Evolutionary conservation across 2,797 vertebrate species (phyloP).

Genomic region (Enteromius thamalakanensis): DNA sequence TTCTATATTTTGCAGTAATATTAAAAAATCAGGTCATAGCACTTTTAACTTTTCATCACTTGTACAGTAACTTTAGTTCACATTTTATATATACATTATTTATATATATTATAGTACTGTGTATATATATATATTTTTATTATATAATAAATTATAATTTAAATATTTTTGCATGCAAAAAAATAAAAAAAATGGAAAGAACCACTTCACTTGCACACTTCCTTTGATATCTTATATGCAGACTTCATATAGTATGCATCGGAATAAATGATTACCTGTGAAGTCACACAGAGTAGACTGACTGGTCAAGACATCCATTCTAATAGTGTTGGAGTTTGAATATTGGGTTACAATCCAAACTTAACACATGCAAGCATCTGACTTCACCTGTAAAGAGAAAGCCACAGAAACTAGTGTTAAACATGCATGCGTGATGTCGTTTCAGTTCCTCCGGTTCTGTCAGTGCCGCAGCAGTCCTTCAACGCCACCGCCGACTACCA

Average conservation of each 20-base stretch:
- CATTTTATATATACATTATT: too few species aligned
- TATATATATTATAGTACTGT: too few species aligned
- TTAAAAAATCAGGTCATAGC: neutral
- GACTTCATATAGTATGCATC: neutral
- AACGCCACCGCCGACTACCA: slow-evolving; percentile 94
- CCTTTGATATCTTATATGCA: neutral
- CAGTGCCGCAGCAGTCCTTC: slow-evolving; percentile 86
- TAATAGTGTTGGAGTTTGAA: neutral
- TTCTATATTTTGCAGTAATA: too few species aligned
- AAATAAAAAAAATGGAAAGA: neutral
- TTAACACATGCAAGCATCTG: neutral
- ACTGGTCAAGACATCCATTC: neutral
- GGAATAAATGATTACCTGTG: neutral
- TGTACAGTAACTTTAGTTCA: too few species aligned
- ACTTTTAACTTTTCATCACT: too few species aligned
- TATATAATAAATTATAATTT: neutral
- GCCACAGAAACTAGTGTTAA: neutral
- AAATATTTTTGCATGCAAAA: neutral
- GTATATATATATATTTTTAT: neutral
- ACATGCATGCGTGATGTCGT: neutral
- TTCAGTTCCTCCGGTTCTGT: slow-evolving; percentile 88
- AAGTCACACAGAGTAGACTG: neutral
- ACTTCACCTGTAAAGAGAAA: neutral
- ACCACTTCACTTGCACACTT: neutral
- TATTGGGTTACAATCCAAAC: neutral